Percentiles rank a stretch among this genome's conserved stretches.
These are phyloP conservation scores for Diabrotica balteata DNA, from an alignment of 2,888 invertebrate genomes.

Conservation along the genomic window DNA sequence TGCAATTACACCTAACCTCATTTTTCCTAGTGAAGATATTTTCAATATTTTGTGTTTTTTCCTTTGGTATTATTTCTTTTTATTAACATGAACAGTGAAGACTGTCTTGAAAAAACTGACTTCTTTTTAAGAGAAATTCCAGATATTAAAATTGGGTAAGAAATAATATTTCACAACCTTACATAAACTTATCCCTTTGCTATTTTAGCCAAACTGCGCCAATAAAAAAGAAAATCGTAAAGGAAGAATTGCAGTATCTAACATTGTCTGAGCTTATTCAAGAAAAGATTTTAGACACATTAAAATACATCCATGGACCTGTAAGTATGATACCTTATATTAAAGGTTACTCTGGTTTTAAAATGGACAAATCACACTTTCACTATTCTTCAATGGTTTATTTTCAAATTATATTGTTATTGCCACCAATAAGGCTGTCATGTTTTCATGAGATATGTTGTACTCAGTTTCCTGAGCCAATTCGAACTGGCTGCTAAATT, in stretches of 20 bases:
- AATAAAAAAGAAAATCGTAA: constrained; percentile 65
- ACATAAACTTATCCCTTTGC: constrained; percentile 6
- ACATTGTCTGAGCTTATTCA: constrained; percentile 74
- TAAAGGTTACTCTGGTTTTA: too few species aligned
- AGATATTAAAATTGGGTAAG: constrained; percentile 68
- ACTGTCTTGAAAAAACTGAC: constrained; percentile 68
- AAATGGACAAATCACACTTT: too few species aligned
- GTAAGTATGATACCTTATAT: constrained; percentile 59
- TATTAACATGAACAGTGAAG: constrained; percentile 65
- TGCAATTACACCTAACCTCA: constrained; percentile 2
- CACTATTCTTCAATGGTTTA: too few species aligned
- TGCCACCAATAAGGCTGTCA: too few species aligned
- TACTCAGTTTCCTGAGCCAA: too few species aligned
- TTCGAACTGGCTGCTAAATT: too few species aligned
- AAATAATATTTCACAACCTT: constrained; percentile 5
- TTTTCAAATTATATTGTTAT: too few species aligned
- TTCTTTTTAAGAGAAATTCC: constrained; percentile 70
- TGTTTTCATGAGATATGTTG: too few species aligned
- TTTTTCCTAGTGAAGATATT: background rate
- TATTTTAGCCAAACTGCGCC: constrained; percentile 30
- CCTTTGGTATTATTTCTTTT: background rate
- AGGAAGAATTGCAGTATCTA: constrained; percentile 79
- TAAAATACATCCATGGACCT: constrained; percentile 77
- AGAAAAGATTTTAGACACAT: constrained; percentile 75
- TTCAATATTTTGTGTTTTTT: constrained; percentile 3